Conservation (phyloP, 1,140 invertebrate species). For the Coboldia fuscipes region DNA sequence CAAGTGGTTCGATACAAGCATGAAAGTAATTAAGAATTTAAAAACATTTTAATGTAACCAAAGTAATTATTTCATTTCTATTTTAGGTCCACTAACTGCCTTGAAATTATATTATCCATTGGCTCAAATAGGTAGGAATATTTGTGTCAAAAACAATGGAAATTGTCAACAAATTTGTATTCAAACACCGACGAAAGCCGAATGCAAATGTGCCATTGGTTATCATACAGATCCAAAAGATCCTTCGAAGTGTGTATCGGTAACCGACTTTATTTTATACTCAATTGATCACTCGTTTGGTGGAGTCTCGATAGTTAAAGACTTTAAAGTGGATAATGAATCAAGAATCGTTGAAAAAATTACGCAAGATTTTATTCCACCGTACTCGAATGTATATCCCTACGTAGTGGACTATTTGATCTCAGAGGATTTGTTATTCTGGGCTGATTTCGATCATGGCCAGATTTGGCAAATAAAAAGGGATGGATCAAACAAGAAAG, state of each 20-base stretch:
- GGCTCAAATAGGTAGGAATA: slow-evolving; percentile 31
- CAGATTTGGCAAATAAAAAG: slow-evolving; percentile 50
- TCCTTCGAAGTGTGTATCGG: slow-evolving; percentile 23
- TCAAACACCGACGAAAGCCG: slow-evolving; percentile 28
- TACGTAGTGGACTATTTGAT: slow-evolving; percentile 56
- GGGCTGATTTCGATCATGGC: slow-evolving; percentile 57
- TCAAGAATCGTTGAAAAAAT: no score
- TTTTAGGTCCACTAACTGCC: no score
- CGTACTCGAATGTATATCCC: slow-evolving; percentile 57
- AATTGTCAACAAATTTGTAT: slow-evolving; percentile 63
- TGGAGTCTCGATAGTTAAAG: slow-evolving; percentile 31
- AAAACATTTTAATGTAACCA: no score
- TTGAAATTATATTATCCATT: slow-evolving; percentile 47
- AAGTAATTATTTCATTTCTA: no score
- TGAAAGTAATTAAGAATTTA: no score
- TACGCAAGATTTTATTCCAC: no score
- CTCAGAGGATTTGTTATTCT: slow-evolving; percentile 46
- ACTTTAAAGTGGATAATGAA: no score
- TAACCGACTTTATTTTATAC: slow-evolving; percentile 50
- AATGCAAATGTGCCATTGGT: slow-evolving; percentile 57
- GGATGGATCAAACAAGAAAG: slow-evolving; percentile 46
- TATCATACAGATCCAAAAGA: slow-evolving; percentile 29
- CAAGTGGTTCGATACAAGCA: no score
- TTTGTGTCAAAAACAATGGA: slow-evolving; percentile 27
- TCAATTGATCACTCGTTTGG: slow-evolving; percentile 53